A percentile compares a stretch with the other conserved stretches of the same genome.
Conservation (phyloP, 2,797 vertebrate genomes). For the Sebastes jordani region DNA sequence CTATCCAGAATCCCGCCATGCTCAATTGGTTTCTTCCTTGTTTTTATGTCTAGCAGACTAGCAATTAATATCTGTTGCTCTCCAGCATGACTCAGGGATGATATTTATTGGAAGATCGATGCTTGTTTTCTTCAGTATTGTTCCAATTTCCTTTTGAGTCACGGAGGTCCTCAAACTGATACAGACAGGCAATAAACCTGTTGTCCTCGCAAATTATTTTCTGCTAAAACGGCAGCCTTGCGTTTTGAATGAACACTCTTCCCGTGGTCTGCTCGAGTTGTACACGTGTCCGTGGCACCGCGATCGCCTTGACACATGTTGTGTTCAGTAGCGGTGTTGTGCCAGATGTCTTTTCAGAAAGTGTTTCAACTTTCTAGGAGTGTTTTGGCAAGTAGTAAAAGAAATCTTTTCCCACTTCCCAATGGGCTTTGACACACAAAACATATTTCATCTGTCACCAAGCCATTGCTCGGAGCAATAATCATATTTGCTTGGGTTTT, state of each 20-base stretch:
- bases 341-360: background rate
- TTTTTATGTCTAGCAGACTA: constrained; percentile 43
- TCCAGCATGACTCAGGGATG: constrained; percentile 59
- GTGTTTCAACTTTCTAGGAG: background rate
- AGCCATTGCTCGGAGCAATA: background rate
- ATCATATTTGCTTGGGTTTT: background rate
- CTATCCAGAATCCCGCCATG: background rate
- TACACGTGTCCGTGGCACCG: background rate
- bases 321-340: background rate
- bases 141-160: constrained; percentile 77
- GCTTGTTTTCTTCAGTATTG: constrained; percentile 73
- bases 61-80: constrained; percentile 70
- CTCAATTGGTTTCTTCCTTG: constrained; percentile 17
- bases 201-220: constrained; percentile 45
- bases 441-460: background rate
- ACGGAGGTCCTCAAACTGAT: constrained; percentile 63
- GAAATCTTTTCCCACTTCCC: background rate
- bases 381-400: background rate
- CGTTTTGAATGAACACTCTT: constrained; percentile 2
- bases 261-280: background rate
- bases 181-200: constrained; percentile 40
- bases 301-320: background rate
- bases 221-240: constrained; percentile 24
- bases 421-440: background rate
- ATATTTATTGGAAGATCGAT: constrained; percentile 77